Percentiles rank a stretch among this genome's conserved stretches.
Evolutionary conservation across 2,888 invertebrate genomes (phyloP).

Genomic region (Hetaerina titia): DNA sequence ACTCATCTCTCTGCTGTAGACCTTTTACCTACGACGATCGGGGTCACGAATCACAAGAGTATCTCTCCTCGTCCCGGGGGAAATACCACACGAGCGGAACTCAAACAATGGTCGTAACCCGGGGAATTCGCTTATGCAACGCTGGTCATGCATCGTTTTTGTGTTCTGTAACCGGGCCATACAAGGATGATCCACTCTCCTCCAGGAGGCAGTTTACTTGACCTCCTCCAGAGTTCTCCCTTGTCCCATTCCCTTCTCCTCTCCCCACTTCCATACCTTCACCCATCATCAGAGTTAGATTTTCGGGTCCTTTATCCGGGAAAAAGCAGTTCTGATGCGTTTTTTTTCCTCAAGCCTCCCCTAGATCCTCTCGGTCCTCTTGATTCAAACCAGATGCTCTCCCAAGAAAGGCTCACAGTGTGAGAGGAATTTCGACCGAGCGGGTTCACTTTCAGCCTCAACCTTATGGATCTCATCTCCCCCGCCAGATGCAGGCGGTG

Average conservation of each 20-base stretch:
- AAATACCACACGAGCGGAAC: neutral
- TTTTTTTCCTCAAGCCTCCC: neutral
- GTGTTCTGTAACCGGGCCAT: neutral
- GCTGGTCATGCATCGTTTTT: neutral
- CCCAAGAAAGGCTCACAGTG: neutral
- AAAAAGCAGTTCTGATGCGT: neutral
- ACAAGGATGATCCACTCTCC: neutral
- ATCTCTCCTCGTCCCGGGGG: neutral
- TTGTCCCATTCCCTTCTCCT: neutral
- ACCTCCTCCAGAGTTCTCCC: neutral
- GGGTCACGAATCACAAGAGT: neutral
- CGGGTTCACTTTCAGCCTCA: neutral
- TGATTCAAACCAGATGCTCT: conserved; percentile 11
- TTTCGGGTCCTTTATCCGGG: neutral
- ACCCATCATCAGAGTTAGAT: neutral
- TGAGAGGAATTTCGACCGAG: neutral
- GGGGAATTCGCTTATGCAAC: neutral
- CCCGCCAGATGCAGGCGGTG: neutral
- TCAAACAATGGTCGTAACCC: neutral
- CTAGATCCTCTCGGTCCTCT: neutral
- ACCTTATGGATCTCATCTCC: neutral
- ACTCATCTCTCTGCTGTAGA: no score
- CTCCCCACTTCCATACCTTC: neutral
- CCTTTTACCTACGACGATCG: neutral
- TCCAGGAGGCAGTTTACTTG: neutral